Evolutionary conservation across 2,888 invertebrate genomes (phyloP).

Genomic region (Stegana nigrithorax): DNA sequence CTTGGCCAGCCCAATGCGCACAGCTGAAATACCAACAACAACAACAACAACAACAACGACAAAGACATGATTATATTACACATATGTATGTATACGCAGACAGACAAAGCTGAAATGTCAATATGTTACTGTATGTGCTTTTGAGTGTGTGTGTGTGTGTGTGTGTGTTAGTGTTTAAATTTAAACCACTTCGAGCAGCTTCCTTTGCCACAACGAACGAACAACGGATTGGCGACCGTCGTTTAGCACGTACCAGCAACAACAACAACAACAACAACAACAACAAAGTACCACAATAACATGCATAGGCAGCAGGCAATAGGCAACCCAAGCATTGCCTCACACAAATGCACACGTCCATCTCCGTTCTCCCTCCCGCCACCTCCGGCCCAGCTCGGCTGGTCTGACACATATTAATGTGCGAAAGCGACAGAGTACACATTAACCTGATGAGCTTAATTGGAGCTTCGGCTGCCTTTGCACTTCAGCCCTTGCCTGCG

Average conservation of each 20-base stretch:
- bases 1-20: too few species aligned
- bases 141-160: too few species aligned
- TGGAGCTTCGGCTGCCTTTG: constrained; percentile 42
- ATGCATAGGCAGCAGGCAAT: neutral
- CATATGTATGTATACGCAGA: neutral
- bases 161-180: constrained; percentile 45
- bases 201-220: constrained; percentile 2
- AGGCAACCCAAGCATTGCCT: neutral
- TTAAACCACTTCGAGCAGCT: constrained; percentile 43
- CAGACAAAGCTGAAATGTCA: neutral
- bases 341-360: too few species aligned
- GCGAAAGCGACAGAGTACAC: constrained; percentile 43
- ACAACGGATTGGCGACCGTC: neutral
- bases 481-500: too few species aligned
- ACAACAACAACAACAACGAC: too few species aligned
- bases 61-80: too few species aligned
- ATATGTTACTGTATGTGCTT: neutral
- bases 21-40: too few species aligned
- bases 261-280: constrained; percentile 26
- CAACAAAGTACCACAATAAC: too few species aligned
- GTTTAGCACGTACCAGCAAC: constrained; percentile 45
- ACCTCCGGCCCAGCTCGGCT: neutral
- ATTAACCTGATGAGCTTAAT: constrained; percentile 62
- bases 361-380: too few species aligned
- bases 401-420: constrained; percentile 57